These are phyloP conservation scores for Emys orbicularis DNA, from an alignment of 2,797 vertebrate genomes.

Conservation along the genomic window DNA sequence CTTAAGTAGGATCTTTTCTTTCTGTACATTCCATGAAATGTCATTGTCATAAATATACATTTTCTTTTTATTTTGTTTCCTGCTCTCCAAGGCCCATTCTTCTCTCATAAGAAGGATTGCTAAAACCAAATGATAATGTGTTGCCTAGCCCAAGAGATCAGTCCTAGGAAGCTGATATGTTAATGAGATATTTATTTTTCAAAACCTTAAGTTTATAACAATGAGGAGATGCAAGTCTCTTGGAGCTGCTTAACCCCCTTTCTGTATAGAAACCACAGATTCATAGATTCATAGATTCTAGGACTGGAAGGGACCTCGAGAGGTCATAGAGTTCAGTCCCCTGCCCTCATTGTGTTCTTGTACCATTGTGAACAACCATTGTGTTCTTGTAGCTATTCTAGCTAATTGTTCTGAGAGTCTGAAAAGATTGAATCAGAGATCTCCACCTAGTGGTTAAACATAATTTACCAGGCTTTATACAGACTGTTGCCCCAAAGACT, in stretches of 20 bases:
- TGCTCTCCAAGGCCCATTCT: background rate
- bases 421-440: background rate
- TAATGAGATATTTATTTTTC: constrained; percentile 61
- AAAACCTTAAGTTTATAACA: constrained; percentile 56
- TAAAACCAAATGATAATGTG: background rate
- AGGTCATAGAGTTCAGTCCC: too few species aligned
- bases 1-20: background rate
- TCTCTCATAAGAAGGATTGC: background rate
- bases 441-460: constrained; percentile 37
- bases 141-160: constrained; percentile 21
- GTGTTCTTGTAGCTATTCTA: constrained; percentile 11
- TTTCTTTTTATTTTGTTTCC: background rate
- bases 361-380: background rate
- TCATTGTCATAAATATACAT: constrained; percentile 7
- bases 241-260: constrained; percentile 19
- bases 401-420: background rate
- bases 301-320: too few species aligned
- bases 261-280: background rate
- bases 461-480: background rate
- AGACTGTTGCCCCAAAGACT: background rate
- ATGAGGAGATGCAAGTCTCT: constrained; percentile 45
- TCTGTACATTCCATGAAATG: background rate
- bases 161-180: background rate
- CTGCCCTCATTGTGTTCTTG: too few species aligned
- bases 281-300: too few species aligned